Evolutionary conservation across 2,888 invertebrate genomes (phyloP), one percentile per base, ranked within the genome.

Genomic region (Hanleya hanleyi): DNA sequence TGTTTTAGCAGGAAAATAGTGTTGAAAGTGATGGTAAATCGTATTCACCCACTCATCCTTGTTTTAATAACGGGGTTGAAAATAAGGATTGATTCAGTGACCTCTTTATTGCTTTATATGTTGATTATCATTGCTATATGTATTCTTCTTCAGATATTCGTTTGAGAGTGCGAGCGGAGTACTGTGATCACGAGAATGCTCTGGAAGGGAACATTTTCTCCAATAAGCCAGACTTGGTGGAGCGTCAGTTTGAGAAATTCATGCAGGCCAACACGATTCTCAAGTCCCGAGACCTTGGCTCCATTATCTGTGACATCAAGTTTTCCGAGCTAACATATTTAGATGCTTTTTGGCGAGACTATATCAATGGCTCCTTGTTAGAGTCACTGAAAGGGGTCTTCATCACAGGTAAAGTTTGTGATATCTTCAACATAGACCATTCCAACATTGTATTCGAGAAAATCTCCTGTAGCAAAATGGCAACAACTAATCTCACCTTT

Each of bases 281-380:
- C 51, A 86, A 86, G 76, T 83, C 87, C n/a, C 77, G 88, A 36
- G 88, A 88, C 74, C 81, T 88, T 12, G 89, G 88, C 50, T 85
- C 86, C 35, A 87, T 89, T 70, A 84, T 88, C 32, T 89, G 89
- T 84, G 88, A 89, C 81, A 87, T 89, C 35, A 88, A 85, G 70
- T 89, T 89, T 76, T 86, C 87, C 29, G 89, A 89, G 75, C 79
- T 89, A 69, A 87, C 88, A 3, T 87, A 88, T 77, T 78, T 89
- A 47, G 89, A 89, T 79, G 88, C 88, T n/a, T 88, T 89, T 73
- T 89, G 89, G 89, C 82, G 88, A 70, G 89, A 89, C 78, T 89
- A 89, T 77, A 81, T 88, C 36, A 89, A 88, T 75, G 89, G 89
- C 9, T 84, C 88, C 12, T 77, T 89, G 41, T 76, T 87, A 67